Conservation (phyloP, 2,113 vertebrate genomes). For the Bubo blakistoni region DNA sequence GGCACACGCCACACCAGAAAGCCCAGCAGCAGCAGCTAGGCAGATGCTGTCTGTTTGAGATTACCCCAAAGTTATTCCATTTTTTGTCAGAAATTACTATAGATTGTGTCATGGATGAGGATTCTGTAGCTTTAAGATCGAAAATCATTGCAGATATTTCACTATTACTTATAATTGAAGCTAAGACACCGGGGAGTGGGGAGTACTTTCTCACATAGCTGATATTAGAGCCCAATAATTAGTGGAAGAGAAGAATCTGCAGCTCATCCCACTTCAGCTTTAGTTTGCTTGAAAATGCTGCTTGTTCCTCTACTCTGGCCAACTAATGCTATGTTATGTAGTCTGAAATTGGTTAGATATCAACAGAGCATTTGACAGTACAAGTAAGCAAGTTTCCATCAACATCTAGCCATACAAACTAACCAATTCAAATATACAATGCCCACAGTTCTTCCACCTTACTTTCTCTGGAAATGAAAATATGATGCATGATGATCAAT, state of each 20-base stretch:
- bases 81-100: background rate
- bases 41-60: background rate
- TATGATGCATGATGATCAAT: background rate
- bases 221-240: background rate
- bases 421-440: background rate
- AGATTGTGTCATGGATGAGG: background rate
- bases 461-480: background rate
- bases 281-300: background rate
- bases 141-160: background rate
- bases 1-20: background rate
- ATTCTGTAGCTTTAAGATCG: background rate
- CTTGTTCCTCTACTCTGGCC: background rate
- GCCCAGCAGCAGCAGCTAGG: background rate
- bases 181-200: fast-evolving
- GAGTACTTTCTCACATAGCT: background rate
- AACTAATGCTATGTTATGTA: background rate
- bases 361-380: background rate
- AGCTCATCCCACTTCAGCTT: background rate
- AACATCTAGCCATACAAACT: background rate
- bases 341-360: background rate
- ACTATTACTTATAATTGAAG: background rate
- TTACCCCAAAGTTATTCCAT: background rate
- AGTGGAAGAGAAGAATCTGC: background rate
- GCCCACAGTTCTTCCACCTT: background rate
- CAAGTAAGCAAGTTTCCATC: background rate